A percentile compares a stretch with the other conserved stretches of the same genome.
phyloP scores from a whole-genome alignment of 2,113 vertebrate genomes.

The human (Homo sapiens) region DNA sequence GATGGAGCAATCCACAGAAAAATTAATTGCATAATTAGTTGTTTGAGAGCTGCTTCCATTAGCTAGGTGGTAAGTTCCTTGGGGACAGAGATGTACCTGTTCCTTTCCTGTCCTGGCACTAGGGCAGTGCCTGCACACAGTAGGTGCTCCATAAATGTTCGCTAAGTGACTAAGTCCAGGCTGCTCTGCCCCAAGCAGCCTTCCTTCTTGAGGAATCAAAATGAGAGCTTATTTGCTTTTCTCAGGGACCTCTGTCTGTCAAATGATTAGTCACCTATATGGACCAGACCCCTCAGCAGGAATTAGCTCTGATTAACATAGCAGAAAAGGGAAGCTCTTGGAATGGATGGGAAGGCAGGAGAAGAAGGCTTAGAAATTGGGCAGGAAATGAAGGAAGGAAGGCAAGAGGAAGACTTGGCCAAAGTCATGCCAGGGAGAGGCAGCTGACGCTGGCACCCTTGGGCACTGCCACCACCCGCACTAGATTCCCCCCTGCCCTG shows the following conservation, averaged over 20 bases:
- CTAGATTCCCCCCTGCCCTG: background rate
- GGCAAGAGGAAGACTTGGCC: background rate
- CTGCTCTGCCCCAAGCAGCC: background rate
- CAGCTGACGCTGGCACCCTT: background rate
- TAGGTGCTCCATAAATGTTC: background rate
- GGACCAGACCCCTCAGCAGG: background rate
- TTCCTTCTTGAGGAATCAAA: background rate
- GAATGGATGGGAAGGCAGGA: background rate
- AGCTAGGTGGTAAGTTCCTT: background rate
- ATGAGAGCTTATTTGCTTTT: background rate
- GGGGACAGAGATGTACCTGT: background rate
- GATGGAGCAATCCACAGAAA: background rate
- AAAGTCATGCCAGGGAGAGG: background rate
- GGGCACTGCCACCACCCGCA: background rate
- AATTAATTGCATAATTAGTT: background rate
- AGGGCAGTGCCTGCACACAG: background rate
- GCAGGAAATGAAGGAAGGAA: background rate
- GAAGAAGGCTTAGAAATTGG: background rate
- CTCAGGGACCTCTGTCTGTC: background rate
- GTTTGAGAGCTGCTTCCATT: background rate
- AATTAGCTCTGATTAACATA: background rate
- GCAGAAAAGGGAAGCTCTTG: background rate
- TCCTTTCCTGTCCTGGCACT: background rate
- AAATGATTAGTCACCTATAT: background rate
- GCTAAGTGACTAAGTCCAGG: background rate